These are phyloP conservation scores for Xerus inauris DNA, from an alignment of 2,113 vertebrate species.

Conservation along the genomic window DNA sequence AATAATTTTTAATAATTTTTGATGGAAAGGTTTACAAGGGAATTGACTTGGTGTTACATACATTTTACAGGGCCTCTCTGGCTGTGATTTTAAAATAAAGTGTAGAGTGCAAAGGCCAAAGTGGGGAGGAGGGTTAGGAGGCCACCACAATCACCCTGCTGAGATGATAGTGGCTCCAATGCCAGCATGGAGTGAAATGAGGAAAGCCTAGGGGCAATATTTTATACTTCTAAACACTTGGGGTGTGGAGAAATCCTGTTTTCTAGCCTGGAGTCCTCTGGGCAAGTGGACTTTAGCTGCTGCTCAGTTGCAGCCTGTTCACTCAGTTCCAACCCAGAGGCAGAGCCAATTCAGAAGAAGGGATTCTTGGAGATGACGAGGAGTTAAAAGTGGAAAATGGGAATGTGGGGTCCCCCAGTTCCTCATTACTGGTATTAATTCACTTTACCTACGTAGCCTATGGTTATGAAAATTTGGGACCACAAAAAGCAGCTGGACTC, in stretches of 20 bases:
- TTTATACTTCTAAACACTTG: not conserved
- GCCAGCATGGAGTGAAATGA: not conserved
- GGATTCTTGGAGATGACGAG: not conserved
- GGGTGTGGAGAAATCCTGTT: not conserved
- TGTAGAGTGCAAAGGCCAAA: not conserved
- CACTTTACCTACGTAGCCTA: not conserved
- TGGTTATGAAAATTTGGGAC: not conserved
- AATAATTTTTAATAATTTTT: not conserved
- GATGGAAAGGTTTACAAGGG: not conserved
- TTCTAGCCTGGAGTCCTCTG: not conserved
- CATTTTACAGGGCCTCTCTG: not conserved
- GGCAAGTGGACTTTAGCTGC: not conserved
- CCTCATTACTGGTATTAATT: not conserved
- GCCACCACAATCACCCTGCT: not conserved
- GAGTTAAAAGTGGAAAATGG: not conserved
- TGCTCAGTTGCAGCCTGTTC: not conserved
- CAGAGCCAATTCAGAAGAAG: fast-evolving
- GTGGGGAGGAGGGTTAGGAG: not conserved
- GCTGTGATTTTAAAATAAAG: not conserved
- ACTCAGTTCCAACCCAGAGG: not conserved
- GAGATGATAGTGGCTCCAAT: not conserved
- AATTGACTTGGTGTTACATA: not conserved
- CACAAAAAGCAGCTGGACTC: not conserved
- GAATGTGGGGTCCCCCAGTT: not conserved
- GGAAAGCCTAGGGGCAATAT: not conserved